Evolutionary conservation across 2,888 invertebrate species (phyloP).

Genomic region (Leuctra nigra): DNA sequence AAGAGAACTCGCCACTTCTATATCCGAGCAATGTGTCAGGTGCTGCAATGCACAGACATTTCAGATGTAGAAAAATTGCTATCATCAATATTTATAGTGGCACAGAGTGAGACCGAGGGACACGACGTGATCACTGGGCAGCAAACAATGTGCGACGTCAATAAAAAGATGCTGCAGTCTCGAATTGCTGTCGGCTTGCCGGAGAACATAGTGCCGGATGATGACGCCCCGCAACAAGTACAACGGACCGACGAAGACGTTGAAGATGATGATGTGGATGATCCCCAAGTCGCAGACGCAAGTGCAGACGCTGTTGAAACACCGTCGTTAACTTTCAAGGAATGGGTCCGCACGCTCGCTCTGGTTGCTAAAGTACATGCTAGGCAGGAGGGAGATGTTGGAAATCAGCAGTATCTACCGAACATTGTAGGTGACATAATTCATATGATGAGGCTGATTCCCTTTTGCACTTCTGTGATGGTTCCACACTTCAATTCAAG

Average conservation of each 20-base stretch:
- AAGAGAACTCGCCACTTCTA: constrained; percentile 3
- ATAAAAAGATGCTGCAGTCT: not conserved
- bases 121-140: not conserved
- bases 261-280: not conserved
- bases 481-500: constrained; percentile 19
- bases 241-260: not conserved
- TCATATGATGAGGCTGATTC: constrained; percentile 22
- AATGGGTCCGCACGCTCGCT: not conserved
- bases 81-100: not conserved
- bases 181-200: not conserved
- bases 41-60: not conserved
- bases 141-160: not conserved
- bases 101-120: constrained; percentile 6
- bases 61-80: not conserved
- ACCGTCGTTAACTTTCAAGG: not conserved
- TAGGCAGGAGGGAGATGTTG: constrained; percentile 18
- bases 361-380: not conserved
- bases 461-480: constrained; percentile 26
- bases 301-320: no score
- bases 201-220: not conserved
- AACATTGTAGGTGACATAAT: constrained; percentile 23
- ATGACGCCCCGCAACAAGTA: not conserved
- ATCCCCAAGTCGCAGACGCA: not conserved
- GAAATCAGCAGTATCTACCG: constrained; percentile 26
- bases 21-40: not conserved